Conservation (phyloP, 2,888 invertebrate genomes). For the Parascotia fuliginaria region DNA sequence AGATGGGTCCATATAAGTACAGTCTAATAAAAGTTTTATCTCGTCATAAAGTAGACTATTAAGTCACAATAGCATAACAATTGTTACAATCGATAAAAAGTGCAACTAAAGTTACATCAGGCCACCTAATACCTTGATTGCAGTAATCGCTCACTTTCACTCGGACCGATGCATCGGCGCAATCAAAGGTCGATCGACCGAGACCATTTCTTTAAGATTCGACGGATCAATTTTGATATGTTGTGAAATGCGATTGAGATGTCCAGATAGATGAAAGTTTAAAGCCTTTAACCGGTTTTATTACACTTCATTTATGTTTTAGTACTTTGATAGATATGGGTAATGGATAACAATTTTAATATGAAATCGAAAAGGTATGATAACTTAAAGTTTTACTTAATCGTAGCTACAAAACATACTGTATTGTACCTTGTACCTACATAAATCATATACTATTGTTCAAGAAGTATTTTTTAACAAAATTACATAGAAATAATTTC, state of each 20-base stretch:
- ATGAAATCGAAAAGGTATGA: too few species aligned
- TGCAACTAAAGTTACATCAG: constrained; percentile 75
- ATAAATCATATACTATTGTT: too few species aligned
- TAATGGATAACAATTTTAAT: too few species aligned
- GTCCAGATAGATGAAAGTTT: constrained; percentile 18
- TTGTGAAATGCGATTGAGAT: constrained; percentile 23
- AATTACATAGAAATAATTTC: too few species aligned
- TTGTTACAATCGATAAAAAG: constrained; percentile 65
- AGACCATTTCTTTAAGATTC: constrained; percentile 53
- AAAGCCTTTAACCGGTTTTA: constrained; percentile 18
- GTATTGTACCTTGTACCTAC: too few species aligned
- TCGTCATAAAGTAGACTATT: too few species aligned
- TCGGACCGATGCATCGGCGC: constrained; percentile 61
- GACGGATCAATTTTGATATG: constrained; percentile 37
- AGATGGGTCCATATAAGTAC: too few species aligned
- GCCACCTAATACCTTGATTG: constrained; percentile 74
- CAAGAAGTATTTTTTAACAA: too few species aligned
- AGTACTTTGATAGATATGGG: background rate
- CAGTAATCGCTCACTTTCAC: constrained; percentile 79
- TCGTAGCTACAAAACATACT: too few species aligned
- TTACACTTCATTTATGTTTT: constrained; percentile 4
- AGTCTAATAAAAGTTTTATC: too few species aligned
- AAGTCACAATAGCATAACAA: constrained; percentile 56
- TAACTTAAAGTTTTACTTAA: too few species aligned
- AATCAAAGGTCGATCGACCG: constrained; percentile 61